A percentile compares a stretch with the other conserved stretches of the same genome.
These are phyloP conservation scores for Salvelinus namaycush DNA, from an alignment of 2,113 vertebrate genomes.

Conservation along the genomic window DNA sequence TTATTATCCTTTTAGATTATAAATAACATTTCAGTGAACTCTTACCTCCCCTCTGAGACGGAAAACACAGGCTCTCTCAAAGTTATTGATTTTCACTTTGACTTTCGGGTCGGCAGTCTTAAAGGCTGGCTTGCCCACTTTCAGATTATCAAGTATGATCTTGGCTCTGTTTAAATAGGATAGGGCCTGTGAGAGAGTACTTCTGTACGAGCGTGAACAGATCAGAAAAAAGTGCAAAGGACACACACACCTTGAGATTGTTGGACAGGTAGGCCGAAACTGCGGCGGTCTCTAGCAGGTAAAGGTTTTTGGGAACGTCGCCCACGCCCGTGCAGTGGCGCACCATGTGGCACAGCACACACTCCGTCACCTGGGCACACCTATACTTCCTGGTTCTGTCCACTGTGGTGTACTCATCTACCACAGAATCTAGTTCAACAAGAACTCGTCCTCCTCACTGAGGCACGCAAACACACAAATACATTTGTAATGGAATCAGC, in stretches of 20 bases:
- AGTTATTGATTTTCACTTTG: conserved; percentile 18
- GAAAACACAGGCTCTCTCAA: conserved; percentile 13
- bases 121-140: conserved; percentile 14
- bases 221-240: not conserved
- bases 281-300: conserved; percentile 36
- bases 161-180: conserved; percentile 21
- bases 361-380: conserved; percentile 27
- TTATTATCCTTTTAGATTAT: not conserved
- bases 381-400: not conserved
- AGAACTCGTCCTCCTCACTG: not conserved
- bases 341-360: conserved; percentile 28
- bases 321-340: conserved; percentile 33
- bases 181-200: conserved; percentile 12
- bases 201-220: too few relatives aligned
- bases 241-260: conserved; percentile 30
- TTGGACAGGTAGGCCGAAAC: conserved; percentile 17
- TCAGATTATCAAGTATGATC: conserved; percentile 21
- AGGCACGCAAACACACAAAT: not conserved
- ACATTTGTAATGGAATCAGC: not conserved
- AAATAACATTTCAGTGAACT: not conserved
- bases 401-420: not conserved
- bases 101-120: conserved; percentile 1
- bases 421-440: conserved; percentile 4
- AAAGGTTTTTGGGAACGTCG: conserved; percentile 28
- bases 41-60: conserved; percentile 34